Evolutionary conservation across 2,113 vertebrate genomes (phyloP).

Genomic region (Recurvirostra avosetta): DNA sequence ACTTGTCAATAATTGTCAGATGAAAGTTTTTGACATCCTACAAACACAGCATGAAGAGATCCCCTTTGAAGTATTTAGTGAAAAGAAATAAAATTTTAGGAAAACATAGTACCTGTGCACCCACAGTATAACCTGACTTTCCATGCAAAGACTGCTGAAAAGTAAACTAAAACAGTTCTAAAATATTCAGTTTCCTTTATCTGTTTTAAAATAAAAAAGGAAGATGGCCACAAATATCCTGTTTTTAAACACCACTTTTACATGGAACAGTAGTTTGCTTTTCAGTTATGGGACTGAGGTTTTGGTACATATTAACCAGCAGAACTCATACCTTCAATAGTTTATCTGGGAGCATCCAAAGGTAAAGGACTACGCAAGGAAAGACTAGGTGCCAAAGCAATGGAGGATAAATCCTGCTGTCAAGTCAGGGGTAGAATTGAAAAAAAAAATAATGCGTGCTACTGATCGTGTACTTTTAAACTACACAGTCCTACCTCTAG

Average conservation of each 20-base stretch:
- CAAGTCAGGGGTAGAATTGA: background rate
- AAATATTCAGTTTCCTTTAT: background rate
- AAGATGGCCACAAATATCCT: background rate
- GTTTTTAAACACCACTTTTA: background rate
- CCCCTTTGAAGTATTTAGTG: background rate
- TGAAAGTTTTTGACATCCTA: background rate
- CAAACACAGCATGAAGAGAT: background rate
- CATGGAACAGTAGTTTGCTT: background rate
- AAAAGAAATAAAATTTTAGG: background rate
- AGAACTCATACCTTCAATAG: background rate
- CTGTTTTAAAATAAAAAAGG: background rate
- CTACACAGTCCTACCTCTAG: background rate
- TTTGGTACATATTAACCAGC: background rate
- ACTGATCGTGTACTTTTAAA: background rate
- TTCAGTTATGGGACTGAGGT: background rate
- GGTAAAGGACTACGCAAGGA: background rate
- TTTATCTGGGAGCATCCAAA: background rate
- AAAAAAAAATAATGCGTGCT: background rate
- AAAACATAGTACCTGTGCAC: background rate
- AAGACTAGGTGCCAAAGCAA: background rate
- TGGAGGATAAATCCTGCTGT: background rate
- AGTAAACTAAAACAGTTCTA: background rate
- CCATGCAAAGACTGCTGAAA: background rate
- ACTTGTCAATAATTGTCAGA: background rate
- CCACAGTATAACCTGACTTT: background rate